A percentile compares a stretch with the other conserved stretches of the same genome.
Evolutionary conservation across 1,140 invertebrate genomes (phyloP).

Genomic region (Aphelinus certus): DNA sequence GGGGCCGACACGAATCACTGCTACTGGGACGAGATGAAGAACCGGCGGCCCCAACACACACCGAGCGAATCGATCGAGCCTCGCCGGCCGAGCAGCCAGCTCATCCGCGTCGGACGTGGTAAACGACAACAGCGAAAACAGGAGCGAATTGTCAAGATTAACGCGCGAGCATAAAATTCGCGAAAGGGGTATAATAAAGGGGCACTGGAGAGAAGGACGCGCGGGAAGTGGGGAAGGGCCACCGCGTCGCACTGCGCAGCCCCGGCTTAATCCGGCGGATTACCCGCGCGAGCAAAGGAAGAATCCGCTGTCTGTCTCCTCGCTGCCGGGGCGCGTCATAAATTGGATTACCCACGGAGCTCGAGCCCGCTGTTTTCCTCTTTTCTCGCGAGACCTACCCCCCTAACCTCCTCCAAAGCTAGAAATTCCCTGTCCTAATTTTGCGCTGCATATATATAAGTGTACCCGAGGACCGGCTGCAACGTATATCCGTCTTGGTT

Average conservation of each 20-base stretch:
- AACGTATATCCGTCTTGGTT: neutral
- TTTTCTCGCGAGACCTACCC: neutral
- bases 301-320: slow-evolving; percentile 14
- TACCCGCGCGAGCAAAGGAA: slow-evolving; percentile 37
- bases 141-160: slow-evolving; percentile 26
- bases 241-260: neutral
- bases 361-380: neutral
- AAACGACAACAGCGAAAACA: neutral
- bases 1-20: too few species aligned
- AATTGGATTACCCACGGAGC: slow-evolving; percentile 35
- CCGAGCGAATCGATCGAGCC: too few species aligned
- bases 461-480: too few species aligned
- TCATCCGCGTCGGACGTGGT: neutral
- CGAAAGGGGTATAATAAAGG: slow-evolving; percentile 3
- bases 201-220: neutral
- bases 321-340: slow-evolving; percentile 27
- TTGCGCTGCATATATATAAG: too few species aligned
- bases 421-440: neutral
- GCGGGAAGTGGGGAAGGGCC: neutral
- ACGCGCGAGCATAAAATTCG: slow-evolving; percentile 16
- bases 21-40: too few species aligned
- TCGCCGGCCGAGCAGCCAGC: slow-evolving; percentile 10
- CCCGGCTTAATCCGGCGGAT: slow-evolving; percentile 45
- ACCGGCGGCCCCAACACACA: too few species aligned
- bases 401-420: neutral